Percentiles rank a stretch among this genome's conserved stretches.
phyloP scores from a whole-genome alignment of 2,113 vertebrate species.

The Amazona vittata region DNA sequence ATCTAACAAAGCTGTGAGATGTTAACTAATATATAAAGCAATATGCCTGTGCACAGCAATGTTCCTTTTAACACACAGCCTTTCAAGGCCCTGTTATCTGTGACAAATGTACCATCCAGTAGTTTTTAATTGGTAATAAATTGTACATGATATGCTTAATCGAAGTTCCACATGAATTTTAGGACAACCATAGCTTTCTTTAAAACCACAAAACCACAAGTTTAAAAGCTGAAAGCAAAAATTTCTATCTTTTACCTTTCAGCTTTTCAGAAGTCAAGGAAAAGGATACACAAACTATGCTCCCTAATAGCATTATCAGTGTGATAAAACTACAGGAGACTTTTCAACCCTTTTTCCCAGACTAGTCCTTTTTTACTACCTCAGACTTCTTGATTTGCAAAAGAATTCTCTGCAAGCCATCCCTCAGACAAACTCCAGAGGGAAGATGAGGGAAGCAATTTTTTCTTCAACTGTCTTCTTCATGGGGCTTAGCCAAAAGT shows the following conservation, averaged over 20 bases:
- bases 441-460: neutral
- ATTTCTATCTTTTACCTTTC: neutral
- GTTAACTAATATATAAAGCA: neutral
- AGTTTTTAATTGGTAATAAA: conserved; percentile 7
- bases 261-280: neutral
- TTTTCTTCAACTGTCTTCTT: neutral
- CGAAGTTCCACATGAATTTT: neutral
- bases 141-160: neutral
- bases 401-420: neutral
- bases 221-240: neutral
- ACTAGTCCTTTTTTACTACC: neutral
- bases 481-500: neutral
- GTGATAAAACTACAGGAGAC: neutral
- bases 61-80: neutral
- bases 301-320: neutral
- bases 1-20: neutral
- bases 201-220: neutral
- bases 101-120: neutral
- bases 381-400: neutral
- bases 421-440: neutral
- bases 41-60: neutral
- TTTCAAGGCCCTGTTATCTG: neutral
- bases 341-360: neutral
- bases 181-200: neutral
- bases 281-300: neutral